Percentiles rank a stretch among this genome's conserved stretches.
phyloP scores from a whole-genome alignment of 1,140 invertebrate species.

The Chironomus tepperi region DNA sequence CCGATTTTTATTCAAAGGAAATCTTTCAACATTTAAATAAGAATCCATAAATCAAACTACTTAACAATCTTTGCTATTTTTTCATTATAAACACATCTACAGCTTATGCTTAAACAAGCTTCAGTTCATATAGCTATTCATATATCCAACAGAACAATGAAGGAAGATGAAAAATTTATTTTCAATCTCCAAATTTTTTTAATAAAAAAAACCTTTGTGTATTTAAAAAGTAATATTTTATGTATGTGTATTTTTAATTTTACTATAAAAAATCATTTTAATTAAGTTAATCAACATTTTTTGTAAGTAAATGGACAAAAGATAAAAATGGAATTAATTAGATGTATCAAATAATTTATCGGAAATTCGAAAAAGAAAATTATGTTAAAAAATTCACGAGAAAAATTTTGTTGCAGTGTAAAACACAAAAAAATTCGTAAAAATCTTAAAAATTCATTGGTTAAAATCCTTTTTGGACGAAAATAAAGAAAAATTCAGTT shows the following conservation, averaged over 20 bases:
- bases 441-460: neutral
- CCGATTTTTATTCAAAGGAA: neutral
- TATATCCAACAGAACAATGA: no score
- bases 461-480: neutral
- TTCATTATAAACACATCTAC: no score
- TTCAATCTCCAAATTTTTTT: no score
- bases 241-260: neutral
- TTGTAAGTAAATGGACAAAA: neutral
- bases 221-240: neutral
- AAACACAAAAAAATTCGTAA: constrained; percentile 20
- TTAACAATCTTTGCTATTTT: no score
- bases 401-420: constrained; percentile 19
- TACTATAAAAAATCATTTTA: neutral
- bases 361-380: no score
- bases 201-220: no score
- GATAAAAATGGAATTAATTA: neutral
- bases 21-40: no score
- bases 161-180: no score
- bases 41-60: no score
- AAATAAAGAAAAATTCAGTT: neutral
- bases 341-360: neutral
- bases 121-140: no score
- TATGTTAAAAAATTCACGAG: constrained; percentile 2
- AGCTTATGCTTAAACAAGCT: no score
- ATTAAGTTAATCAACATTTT: neutral